These are phyloP conservation scores for Boloria selene DNA, from an alignment of 2,888 invertebrate species.

Conservation along the genomic window DNA sequence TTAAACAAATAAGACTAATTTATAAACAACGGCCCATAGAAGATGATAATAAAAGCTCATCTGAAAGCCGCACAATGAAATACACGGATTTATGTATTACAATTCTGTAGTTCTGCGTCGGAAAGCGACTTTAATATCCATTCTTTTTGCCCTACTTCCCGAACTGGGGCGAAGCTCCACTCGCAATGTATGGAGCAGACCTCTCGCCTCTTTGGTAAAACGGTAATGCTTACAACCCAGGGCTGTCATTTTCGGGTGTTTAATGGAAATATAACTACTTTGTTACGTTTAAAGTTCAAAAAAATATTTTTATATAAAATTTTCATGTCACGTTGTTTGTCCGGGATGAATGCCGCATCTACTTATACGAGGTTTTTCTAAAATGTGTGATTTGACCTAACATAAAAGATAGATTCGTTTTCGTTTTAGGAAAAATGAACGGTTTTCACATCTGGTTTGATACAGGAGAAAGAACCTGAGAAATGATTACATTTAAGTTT, in stretches of 20 bases:
- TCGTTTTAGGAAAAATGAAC: too few species aligned
- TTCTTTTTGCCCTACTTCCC: constrained; percentile 40
- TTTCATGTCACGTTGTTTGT: too few species aligned
- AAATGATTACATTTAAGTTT: too few species aligned
- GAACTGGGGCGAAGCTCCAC: constrained; percentile 38
- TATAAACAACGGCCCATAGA: neutral
- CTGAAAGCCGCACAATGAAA: neutral
- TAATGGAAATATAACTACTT: neutral
- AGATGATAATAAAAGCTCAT: constrained; percentile 1
- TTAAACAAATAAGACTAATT: too few species aligned
- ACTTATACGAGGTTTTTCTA: too few species aligned
- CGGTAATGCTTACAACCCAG: constrained; percentile 23
- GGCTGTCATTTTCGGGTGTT: constrained; percentile 7
- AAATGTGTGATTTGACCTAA: too few species aligned
- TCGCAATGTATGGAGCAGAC: constrained; percentile 26
- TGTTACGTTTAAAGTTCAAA: too few species aligned
- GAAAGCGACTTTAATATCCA: constrained; percentile 38
- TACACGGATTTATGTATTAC: neutral
- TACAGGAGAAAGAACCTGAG: too few species aligned
- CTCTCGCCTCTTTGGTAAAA: constrained; percentile 26
- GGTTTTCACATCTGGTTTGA: too few species aligned
- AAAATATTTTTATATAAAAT: too few species aligned
- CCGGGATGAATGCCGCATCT: too few species aligned
- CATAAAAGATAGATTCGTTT: too few species aligned
- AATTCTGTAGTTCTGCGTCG: constrained; percentile 16